Percentiles rank a stretch among this genome's conserved stretches.
Conservation (phyloP, 2,888 invertebrate species). For the Xanthostigma xanthostigma region DNA sequence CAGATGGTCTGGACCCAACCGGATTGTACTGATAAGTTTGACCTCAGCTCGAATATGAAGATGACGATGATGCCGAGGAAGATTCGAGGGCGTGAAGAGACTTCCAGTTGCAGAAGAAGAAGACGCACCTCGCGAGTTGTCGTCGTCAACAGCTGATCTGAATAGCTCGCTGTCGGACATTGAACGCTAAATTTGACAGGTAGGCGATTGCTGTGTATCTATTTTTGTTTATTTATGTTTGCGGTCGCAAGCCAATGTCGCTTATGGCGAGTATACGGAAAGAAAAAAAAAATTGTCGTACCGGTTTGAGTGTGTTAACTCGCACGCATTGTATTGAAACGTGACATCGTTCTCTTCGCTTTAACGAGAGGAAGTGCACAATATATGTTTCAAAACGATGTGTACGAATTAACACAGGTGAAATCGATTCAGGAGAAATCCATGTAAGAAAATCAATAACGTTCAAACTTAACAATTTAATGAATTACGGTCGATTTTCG, state of each 20-base stretch:
- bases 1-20: slow-evolving; percentile 23
- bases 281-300: too few relatives aligned
- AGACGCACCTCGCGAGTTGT: slow-evolving; percentile 18
- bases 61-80: slow-evolving; percentile 22
- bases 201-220: background rate
- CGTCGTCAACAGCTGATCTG: background rate
- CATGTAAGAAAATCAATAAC: too few relatives aligned
- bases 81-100: slow-evolving; percentile 22
- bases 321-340: too few relatives aligned
- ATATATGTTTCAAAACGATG: too few relatives aligned
- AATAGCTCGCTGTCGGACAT: background rate
- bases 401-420: too few relatives aligned
- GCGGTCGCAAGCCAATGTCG: background rate
- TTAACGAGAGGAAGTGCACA: too few relatives aligned
- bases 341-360: too few relatives aligned
- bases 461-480: too few relatives aligned
- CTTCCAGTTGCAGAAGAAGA: slow-evolving; percentile 29
- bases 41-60: background rate
- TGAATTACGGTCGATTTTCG: too few relatives aligned
- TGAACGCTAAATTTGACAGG: background rate
- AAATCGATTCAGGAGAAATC: too few relatives aligned
- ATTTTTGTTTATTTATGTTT: background rate
- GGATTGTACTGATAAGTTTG: slow-evolving; percentile 23
- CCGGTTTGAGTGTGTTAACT: too few relatives aligned
- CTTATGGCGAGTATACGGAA: background rate